These are phyloP conservation scores for Brachionichthys hirsutus DNA, from an alignment of 2,113 vertebrate species.

Conservation along the genomic window DNA sequence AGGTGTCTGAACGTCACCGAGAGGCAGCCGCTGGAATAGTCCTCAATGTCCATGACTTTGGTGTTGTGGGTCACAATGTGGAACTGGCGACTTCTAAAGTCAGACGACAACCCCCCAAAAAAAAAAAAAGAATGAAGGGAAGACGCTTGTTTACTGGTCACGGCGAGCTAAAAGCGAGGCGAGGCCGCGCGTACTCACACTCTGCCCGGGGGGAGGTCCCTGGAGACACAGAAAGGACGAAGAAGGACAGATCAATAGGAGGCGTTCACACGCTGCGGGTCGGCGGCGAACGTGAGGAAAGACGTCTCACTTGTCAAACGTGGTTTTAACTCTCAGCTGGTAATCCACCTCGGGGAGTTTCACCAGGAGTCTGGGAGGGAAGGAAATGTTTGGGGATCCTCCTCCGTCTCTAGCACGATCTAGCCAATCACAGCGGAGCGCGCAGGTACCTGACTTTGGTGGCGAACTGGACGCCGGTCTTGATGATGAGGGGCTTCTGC, in stretches of 20 bases:
- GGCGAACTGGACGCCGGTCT: conserved; percentile 95
- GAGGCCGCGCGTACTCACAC: conserved; percentile 80
- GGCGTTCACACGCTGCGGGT: neutral
- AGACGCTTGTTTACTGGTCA: neutral
- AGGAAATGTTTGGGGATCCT: neutral
- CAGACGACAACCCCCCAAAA: too few species aligned
- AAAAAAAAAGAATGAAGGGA: conserved; percentile 17
- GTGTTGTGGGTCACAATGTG: conserved; percentile 92
- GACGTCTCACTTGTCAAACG: conserved; percentile 91
- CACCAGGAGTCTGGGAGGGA: conserved; percentile 85
- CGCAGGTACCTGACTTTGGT: conserved; percentile 90
- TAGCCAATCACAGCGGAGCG: neutral
- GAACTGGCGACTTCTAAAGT: conserved; percentile 90
- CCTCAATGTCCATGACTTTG: conserved; percentile 97
- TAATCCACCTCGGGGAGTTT: conserved; percentile 96
- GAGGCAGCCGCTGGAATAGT: conserved; percentile 90
- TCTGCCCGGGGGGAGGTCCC: conserved; percentile 90
- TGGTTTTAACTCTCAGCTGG: conserved; percentile 95
- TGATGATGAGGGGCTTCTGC: conserved; percentile 94
- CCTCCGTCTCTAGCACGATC: neutral
- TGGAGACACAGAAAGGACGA: conserved; percentile 65
- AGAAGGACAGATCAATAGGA: conserved; percentile 8
- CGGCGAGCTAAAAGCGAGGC: neutral
- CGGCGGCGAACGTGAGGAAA: neutral
- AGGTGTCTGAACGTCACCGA: conserved; percentile 95